Base-by-base conservation (phyloP, 1,140 invertebrate genomes). In the Maniola jurtina region DNA sequence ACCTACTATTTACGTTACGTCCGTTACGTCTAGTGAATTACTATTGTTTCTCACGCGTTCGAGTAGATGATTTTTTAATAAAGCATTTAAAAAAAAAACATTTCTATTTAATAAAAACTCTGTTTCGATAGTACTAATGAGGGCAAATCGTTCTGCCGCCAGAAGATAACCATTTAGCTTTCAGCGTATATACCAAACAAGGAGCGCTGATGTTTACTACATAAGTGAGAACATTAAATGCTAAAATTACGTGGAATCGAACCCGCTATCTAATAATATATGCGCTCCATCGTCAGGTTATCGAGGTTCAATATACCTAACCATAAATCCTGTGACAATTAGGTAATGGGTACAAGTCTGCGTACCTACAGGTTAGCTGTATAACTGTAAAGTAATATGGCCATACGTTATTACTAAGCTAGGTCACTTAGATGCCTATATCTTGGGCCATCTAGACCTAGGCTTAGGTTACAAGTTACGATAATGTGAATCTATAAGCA, bases 391-490 rank as follows among this genome's bases (percentile, higher is more conserved):
- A 61, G 36, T 61, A 11, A 61, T 61, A 61, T 54, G 8, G 11
- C 58, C 1, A 48, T 60, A 60, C 47, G 15, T 35, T 48, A 54
- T 52, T 15, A 9, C 15, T n/a, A 3, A 54, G 40, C 47, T 47
- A 57, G 42, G 62, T 55, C 15, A 52, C 13, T 52, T 16, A 52
- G 14, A 15, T 35, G n/a, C 33, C 14, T 34, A 59, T 59, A 66
- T 66, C 57, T 60, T 13, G 5, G 54, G 54, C 48, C 57, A 66
- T 66, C 64, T 59, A 55, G 50, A 66, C 58, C 64, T 60, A 55
- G 38, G 40, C 15, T 16, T 59, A 35, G 45, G 16, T 48, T 64
- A 56, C 54, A 55, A 52, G 14, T 15, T 52, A 52, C 7, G 48
- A 15, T 52, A 16, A 52, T 25, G 48, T 14, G 15, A 52, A 11